phyloP scores from a whole-genome alignment of 2,797 vertebrate species.

The Urosaurus nigricauda region DNA sequence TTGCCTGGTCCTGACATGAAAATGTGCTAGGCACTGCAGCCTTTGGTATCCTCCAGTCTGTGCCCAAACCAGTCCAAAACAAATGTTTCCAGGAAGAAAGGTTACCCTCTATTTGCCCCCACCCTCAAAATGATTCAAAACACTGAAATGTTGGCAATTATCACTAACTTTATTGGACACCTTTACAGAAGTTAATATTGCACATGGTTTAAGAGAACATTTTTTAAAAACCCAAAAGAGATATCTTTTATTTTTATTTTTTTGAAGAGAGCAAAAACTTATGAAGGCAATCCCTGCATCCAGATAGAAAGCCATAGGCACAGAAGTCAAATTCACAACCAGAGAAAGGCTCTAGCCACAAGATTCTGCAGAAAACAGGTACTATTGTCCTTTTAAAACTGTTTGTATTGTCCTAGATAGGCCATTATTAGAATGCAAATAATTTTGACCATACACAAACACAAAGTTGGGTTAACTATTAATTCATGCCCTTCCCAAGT shows the following conservation, averaged over 20 bases:
- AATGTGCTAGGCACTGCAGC: not conserved
- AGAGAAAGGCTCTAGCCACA: not conserved
- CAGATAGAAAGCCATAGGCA: constrained; percentile 12
- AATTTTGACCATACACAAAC: not conserved
- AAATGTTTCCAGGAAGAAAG: not conserved
- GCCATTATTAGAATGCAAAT: not conserved
- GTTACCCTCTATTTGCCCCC: not conserved
- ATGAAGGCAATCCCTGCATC: constrained; percentile 5
- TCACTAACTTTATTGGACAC: constrained; percentile 37
- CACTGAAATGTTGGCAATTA: constrained; percentile 4
- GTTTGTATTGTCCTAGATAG: not conserved
- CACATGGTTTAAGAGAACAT: constrained; percentile 21
- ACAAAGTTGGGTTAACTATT: not conserved
- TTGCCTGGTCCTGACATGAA: not conserved
- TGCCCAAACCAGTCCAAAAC: not conserved
- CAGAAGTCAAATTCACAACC: not conserved
- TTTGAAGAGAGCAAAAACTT: constrained; percentile 18
- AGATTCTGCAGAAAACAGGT: constrained; percentile 11
- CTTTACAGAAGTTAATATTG: constrained; percentile 42
- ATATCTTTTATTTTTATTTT: not conserved
- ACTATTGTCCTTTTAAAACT: not conserved
- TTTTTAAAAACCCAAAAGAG: constrained; percentile 1
- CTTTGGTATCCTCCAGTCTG: not conserved
- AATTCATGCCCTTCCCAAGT: not conserved
- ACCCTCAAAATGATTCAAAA: not conserved